Evolutionary conservation across 2,797 vertebrate genomes (phyloP), one percentile per base, ranked within the genome.

Genomic region (Anabacerthia variegaticeps): DNA sequence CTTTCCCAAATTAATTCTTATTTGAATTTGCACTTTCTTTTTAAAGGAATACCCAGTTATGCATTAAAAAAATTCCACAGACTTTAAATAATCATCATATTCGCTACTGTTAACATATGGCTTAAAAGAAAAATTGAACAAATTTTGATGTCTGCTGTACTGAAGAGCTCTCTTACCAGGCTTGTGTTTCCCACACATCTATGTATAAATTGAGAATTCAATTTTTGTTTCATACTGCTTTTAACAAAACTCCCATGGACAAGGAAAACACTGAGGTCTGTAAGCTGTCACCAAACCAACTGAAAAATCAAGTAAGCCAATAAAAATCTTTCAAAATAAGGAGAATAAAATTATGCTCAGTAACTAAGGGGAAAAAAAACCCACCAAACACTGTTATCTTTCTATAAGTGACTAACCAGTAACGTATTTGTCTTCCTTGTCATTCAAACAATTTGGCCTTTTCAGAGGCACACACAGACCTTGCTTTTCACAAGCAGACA

Each of bases 401-500:
- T 59, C 44, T 67, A 4, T 8, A 89, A 88, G 62, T 68, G 20
- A 93, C 93, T 96, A 86, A 97, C 88, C 93, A 88, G 44, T 34
- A 90, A 65, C 8, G 34, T 36, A 30, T 65, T 56, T 93, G 48
- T 48, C 54, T 34, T 95, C 95, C 73, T 95, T 75, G 1, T 74
- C 91, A 89, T 96, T 94, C 73, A 96, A 90, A 67, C 62, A 82
- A 77, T 96, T 93, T 49, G 69, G 78, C 61, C 55, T 94, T 91
- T 95, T 92, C 85, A 95, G 72, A 85, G 74, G 76, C 56, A 77
- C 39, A 63, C 68, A 86, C 85, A 84, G 87, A 92, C 43, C 80
- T n/a, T 89, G 92, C 59, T 96, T 95, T 58, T 96, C 96, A 91
- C 39, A 85, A 52, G 85, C 69, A 86, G 92, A 91, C 44, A n/a